phyloP scores from a whole-genome alignment of 2,888 invertebrate genomes.

The Prenolepis imparis region DNA sequence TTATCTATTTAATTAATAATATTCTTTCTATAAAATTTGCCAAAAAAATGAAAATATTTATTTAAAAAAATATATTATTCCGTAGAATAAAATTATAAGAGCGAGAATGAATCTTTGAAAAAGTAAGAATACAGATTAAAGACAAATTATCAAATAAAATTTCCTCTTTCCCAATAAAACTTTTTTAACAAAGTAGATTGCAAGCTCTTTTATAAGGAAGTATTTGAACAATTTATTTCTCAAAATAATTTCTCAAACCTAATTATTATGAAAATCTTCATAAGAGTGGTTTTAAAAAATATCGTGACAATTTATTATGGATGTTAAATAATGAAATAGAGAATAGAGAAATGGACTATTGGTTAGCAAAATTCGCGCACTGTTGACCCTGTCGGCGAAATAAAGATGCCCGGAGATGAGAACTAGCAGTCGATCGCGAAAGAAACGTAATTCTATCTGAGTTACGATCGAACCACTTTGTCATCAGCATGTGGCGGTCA shows the following conservation, averaged over 20 bases:
- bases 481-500: conserved; percentile 67
- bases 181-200: neutral
- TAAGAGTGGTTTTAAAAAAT: neutral
- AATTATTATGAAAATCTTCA: neutral
- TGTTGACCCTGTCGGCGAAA: neutral
- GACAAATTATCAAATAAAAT: too few species aligned
- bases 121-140: too few species aligned
- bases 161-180: neutral
- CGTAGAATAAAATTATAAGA: too few species aligned
- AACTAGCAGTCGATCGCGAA: conserved; percentile 58
- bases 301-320: neutral
- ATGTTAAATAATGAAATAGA: neutral
- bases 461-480: conserved; percentile 76
- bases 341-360: neutral
- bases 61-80: too few species aligned
- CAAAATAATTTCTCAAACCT: neutral
- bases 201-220: neutral
- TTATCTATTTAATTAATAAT: too few species aligned
- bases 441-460: conserved; percentile 78
- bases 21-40: too few species aligned
- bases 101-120: too few species aligned
- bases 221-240: neutral
- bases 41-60: too few species aligned
- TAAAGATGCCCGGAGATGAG: neutral
- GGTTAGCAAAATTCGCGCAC: neutral